Evolutionary conservation across 2,888 invertebrate genomes (phyloP).

Genomic region (Agrenia bidenticulata): DNA sequence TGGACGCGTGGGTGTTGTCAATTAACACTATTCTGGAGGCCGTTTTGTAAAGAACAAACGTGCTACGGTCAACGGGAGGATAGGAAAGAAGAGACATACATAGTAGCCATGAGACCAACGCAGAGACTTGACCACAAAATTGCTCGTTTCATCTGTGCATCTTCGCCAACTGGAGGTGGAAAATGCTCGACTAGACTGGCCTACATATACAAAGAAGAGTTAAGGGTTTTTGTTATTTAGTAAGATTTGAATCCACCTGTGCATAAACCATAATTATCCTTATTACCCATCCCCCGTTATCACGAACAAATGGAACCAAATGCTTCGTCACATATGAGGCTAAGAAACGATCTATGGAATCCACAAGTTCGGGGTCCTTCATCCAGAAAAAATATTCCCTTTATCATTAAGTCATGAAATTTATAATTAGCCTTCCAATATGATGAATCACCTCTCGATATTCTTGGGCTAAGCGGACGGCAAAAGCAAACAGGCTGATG

Average conservation of each 20-base stretch:
- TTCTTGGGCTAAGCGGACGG: slow-evolving; percentile 57
- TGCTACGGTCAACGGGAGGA: background rate
- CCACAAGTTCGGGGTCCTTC: slow-evolving; percentile 37
- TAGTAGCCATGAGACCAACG: slow-evolving; percentile 49
- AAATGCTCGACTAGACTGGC: slow-evolving; percentile 51
- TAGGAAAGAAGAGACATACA: slow-evolving; percentile 47
- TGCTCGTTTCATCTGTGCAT: slow-evolving; percentile 42
- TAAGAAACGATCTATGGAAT: slow-evolving; percentile 56
- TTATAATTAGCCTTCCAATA: too few relatives aligned
- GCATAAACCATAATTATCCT: too few relatives aligned
- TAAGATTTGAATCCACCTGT: background rate
- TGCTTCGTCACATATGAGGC: slow-evolving; percentile 58
- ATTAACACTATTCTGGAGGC: too few relatives aligned
- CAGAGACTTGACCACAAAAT: slow-evolving; percentile 51
- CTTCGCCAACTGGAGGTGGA: slow-evolving; percentile 39
- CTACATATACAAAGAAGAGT: slow-evolving; percentile 31
- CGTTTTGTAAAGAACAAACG: too few relatives aligned
- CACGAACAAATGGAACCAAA: slow-evolving; percentile 58
- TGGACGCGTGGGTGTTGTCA: too few relatives aligned
- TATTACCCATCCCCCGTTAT: slow-evolving; percentile 59
- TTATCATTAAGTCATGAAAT: background rate
- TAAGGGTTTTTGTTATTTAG: background rate
- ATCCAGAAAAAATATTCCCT: background rate
- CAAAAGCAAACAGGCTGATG: slow-evolving; percentile 58
- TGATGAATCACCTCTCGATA: slow-evolving; percentile 54